phyloP scores from a whole-genome alignment of 35 echinoderm and acorn worm species.

The Apostichopus parvimensis region DNA sequence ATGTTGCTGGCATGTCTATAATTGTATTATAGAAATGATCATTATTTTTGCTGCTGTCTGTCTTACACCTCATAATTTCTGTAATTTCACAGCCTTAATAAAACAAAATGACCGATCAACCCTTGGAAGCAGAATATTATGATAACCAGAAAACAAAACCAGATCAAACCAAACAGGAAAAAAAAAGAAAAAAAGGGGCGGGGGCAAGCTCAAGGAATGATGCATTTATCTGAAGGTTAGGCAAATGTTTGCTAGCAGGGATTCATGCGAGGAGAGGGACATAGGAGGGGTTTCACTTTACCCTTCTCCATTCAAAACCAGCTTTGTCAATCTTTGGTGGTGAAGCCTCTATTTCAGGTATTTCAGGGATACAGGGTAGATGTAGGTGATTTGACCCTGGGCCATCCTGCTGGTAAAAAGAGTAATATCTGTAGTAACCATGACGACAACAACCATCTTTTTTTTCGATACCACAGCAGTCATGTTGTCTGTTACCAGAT shows the following conservation, averaged over 20 bases:
- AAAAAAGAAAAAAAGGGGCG: neutral
- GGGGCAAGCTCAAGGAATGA: neutral
- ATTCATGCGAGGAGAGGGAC: neutral
- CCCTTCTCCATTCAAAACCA: conserved; percentile 61
- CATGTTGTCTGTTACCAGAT: neutral
- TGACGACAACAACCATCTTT: neutral
- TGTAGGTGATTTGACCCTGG: conserved; percentile 47
- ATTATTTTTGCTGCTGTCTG: no score
- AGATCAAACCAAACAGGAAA: neutral
- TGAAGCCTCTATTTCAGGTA: conserved; percentile 76
- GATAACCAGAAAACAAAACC: neutral
- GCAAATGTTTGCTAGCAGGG: neutral
- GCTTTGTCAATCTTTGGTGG: conserved; percentile 44
- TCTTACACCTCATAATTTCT: no score
- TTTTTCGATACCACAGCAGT: neutral
- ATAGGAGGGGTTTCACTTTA: conserved; percentile 19
- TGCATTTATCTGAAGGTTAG: neutral
- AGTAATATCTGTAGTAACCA: neutral
- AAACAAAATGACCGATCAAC: no score
- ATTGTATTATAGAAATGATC: no score
- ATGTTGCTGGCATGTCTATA: no score
- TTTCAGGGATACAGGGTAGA: conserved; percentile 89
- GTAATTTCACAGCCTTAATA: no score
- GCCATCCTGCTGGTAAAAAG: conserved; percentile 45
- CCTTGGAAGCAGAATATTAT: no score